Conservation (phyloP, 2,113 vertebrate species). For the Labrus mixtus region DNA sequence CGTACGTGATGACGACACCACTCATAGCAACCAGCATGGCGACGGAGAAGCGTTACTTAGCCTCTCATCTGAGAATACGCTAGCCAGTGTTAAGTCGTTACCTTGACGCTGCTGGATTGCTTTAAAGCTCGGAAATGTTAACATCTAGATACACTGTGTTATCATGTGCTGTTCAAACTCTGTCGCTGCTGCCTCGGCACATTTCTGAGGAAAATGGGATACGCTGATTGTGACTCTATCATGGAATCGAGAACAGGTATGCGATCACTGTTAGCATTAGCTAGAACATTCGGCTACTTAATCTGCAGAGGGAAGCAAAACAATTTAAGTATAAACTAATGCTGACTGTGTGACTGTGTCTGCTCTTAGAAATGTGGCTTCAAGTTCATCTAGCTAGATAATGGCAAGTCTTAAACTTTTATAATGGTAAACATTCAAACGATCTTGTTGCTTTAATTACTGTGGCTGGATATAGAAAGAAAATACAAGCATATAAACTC, state of each 20-base stretch:
- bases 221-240: slow-evolving; percentile 38
- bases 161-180: neutral
- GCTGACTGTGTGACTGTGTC: neutral
- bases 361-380: neutral
- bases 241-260: slow-evolving; percentile 78
- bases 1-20: slow-evolving; percentile 72
- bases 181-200: neutral
- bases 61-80: slow-evolving; percentile 32
- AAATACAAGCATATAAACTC: too few species aligned
- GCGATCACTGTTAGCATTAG: slow-evolving; percentile 49
- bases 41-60: slow-evolving; percentile 73
- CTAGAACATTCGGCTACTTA: slow-evolving; percentile 21
- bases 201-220: slow-evolving; percentile 66
- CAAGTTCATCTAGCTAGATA: neutral
- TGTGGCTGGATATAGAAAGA: too few species aligned
- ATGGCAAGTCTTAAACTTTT: neutral
- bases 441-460: too few species aligned
- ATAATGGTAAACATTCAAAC: too few species aligned
- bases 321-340: slow-evolving; percentile 14
- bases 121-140: slow-evolving; percentile 40
- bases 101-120: neutral
- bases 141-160: neutral
- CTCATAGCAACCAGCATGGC: slow-evolving; percentile 85
- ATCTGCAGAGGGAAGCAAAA: slow-evolving; percentile 12
- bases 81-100: slow-evolving; percentile 11